Conservation (phyloP, 2,797 vertebrate species). For the Pelodytes ibericus region DNA sequence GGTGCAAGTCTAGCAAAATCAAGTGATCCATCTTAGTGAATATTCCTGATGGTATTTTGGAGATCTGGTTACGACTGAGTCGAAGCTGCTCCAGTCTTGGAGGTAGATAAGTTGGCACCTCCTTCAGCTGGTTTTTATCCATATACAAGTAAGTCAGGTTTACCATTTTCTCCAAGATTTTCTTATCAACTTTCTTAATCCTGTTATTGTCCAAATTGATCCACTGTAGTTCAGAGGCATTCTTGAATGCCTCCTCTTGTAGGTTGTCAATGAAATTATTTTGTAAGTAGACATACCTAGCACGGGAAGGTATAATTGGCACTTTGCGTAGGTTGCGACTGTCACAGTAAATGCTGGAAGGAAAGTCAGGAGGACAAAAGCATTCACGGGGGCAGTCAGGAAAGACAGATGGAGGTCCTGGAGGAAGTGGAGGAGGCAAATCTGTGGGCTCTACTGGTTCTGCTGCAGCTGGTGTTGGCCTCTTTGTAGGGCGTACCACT, state of each 20-base stretch:
- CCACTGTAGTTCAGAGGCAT: conserved; percentile 88
- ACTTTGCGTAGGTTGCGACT: conserved; percentile 91
- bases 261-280: conserved; percentile 95
- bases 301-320: conserved; percentile 84
- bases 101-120: conserved; percentile 87
- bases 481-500: conserved; percentile 58
- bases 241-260: conserved; percentile 83
- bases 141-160: conserved; percentile 87
- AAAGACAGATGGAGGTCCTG: conserved; percentile 83
- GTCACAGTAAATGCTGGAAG: conserved; percentile 92
- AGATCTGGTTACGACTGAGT: conserved; percentile 88
- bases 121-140: conserved; percentile 88
- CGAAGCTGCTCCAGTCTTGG: conserved; percentile 88
- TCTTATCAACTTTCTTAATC: conserved; percentile 84
- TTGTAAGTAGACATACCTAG: conserved; percentile 93
- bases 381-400: conserved; percentile 90
- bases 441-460: conserved; percentile 90
- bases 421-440: conserved; percentile 85
- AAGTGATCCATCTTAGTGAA: conserved; percentile 89
- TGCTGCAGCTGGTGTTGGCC: conserved; percentile 38
- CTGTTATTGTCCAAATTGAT: conserved; percentile 95
- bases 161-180: conserved; percentile 88
- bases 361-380: conserved; percentile 83
- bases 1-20: conserved; percentile 88
- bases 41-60: conserved; percentile 83